Base-by-base conservation (phyloP, 2,888 invertebrate genomes). In the Metellina segmentata region DNA sequence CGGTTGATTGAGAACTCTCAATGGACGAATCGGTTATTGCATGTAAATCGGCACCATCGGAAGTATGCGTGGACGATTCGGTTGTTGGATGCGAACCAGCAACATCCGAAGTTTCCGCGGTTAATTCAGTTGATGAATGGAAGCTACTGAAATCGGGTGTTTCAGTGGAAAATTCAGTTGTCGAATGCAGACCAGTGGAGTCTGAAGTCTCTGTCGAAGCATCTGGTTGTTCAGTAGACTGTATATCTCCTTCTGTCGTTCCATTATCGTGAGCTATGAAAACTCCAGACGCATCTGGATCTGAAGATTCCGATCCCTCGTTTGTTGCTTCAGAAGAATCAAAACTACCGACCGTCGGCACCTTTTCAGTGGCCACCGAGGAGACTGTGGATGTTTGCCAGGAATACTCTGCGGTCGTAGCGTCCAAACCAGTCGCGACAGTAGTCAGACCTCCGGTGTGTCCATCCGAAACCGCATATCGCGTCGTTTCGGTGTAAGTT, bases 401-500 rank as follows among this genome's bases (percentile, higher is more conserved):
- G 13, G n/a, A 49, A 51, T 11, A 49, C 8, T 20, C 49, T 71
- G 34, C 49, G 19, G 77, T 77, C 69, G 81, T 61, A 16, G 11
- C 9, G n/a, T 20, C n/a, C 11, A 20, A n/a, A 51, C n/a, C 49
- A 71, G 48, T n/a, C 48, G 51, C 4, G 78, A 61, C 53, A 9
- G 79, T 85, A 1, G 48, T 71, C 51, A 87, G n/a, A 48, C 52
- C 74, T 9, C 82, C 82, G 2, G 49, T 48, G 0, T 19, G 13
- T 51, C 52, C 90, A 69, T 81, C 49, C 6, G 90, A 75, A 53
- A 71, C 1, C 6, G 77, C 52, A n/a, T 83, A 82, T 9, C 53
- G 77, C 2, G 91, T 91, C 2, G 91, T 91, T 74, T 91, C 91
- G 7, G 70, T 91, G 48, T 83, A 91, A 0, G 72, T 16, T 19